Evolutionary conservation across 2,888 invertebrate genomes (phyloP).

Genomic region (Cephus spinipes): DNA sequence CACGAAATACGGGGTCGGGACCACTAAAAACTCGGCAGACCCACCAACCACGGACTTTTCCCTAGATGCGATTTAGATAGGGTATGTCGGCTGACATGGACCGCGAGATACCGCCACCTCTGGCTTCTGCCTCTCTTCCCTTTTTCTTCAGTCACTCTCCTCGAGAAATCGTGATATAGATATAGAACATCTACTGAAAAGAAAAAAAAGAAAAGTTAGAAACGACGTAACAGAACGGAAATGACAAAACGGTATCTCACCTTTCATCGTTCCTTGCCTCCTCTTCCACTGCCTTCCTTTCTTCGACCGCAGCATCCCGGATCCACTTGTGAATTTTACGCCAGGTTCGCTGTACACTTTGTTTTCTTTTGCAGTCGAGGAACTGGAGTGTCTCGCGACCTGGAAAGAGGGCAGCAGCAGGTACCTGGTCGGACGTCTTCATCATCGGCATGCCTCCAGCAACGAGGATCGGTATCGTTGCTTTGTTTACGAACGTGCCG

Average conservation of each 20-base stretch:
- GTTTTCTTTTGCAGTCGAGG: conserved; percentile 76
- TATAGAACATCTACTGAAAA: background rate
- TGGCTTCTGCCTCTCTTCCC: background rate
- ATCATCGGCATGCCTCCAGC: conserved; percentile 89
- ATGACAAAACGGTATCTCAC: background rate
- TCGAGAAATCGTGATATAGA: no score
- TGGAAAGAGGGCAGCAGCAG: conserved; percentile 95
- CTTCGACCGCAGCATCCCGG: conserved; percentile 26
- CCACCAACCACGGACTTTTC: conserved; percentile 8
- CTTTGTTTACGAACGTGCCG: conserved; percentile 91
- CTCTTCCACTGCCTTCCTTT: conserved; percentile 27
- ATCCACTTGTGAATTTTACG: conserved; percentile 37
- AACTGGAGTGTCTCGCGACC: conserved; percentile 89
- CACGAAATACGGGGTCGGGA: background rate
- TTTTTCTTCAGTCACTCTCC: background rate
- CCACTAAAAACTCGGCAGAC: conserved; percentile 3
- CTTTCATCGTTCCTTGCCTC: background rate
- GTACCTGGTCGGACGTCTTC: conserved; percentile 90
- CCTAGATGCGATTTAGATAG: conserved; percentile 37
- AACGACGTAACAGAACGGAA: background rate
- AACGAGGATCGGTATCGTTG: conserved; percentile 95
- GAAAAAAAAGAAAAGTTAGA: background rate
- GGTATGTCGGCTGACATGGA: background rate
- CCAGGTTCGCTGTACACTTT: conserved; percentile 3
- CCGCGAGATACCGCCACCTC: background rate